Evolutionary conservation across 2,113 vertebrate species (phyloP), one percentile per base, ranked within the genome.

Genomic region (Taxidea taxus): DNA sequence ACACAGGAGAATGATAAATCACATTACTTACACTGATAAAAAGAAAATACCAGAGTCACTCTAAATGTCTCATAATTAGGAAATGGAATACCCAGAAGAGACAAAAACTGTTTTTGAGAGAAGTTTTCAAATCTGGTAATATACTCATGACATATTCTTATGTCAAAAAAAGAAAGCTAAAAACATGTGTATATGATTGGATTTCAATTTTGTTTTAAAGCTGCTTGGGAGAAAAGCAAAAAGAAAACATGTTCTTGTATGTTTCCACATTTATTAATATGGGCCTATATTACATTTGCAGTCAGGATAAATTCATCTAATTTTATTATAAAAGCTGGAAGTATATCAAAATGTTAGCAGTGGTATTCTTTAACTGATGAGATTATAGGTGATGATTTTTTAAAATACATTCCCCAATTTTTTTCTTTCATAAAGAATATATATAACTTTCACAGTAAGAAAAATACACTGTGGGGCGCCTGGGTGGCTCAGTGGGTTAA

Each of bases 141-240:
- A 86, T 47, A 64, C 31, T 83, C 27, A 90, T 37, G 47, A 66
- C 37, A 92, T 72, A 87, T 3, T 37, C 5, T 81, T 91, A 95
- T 56, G 31, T 90, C 74, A 20, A 83, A 80, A 72, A 83, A 42
- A 90, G 64, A 62, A 90, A 39, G 60, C 47, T 93, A 66, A 96
- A 91, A 83, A 62, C 23, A 39, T 56, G 39, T 72, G 60, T 80
- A 20, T 37, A 56, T 25, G 18, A 77, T 54, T 94, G 80, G 68
- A 86, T 87, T 87, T 87, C 51, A 70, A 29, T 78, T 95, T 88
- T 97, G 87, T 86, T 87, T 95, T 90, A 97, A 94, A 94, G 31
- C 29, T 95, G 39, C 77, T 90, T 92, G 78, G 84, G 51, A 75
- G 83, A 89, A 82, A 93, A 86, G n/a, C 62, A 51, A 60, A 16